These are phyloP conservation scores for Slavum lentiscoides DNA, from an alignment of 2,888 invertebrate genomes.

Conservation along the genomic window DNA sequence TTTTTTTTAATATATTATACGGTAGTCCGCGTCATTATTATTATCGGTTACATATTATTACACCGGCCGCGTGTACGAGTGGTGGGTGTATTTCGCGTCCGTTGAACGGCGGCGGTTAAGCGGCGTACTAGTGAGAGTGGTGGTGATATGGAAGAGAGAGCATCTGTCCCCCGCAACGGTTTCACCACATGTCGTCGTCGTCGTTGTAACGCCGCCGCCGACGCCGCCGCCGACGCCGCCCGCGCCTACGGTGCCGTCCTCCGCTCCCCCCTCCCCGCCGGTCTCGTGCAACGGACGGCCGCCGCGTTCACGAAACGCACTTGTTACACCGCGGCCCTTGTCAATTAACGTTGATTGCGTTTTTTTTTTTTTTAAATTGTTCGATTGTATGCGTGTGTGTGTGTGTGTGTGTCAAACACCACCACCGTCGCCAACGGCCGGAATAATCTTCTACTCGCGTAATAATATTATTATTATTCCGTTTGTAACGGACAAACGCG, in stretches of 20 bases:
- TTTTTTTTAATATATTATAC: not conserved
- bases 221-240: not conserved
- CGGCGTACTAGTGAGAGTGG: not conserved
- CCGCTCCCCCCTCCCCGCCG: slow-evolving; percentile 1
- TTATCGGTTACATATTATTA: slow-evolving; percentile 12
- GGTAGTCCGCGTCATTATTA: slow-evolving; percentile 9
- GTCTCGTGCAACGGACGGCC: too few species aligned
- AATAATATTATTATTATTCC: not conserved
- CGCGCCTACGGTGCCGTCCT: not conserved
- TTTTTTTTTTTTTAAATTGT: slow-evolving; percentile 44
- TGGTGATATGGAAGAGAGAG: slow-evolving; percentile 7
- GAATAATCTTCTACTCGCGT: slow-evolving; percentile 21
- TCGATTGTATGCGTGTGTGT: not conserved
- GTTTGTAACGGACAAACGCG: slow-evolving; percentile 23
- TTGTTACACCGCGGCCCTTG: slow-evolving; percentile 48
- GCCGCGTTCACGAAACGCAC: slow-evolving; percentile 37
- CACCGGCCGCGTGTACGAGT: not conserved
- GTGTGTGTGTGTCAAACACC: slow-evolving; percentile 43
- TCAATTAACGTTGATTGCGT: slow-evolving; percentile 52
- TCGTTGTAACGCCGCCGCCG: not conserved
- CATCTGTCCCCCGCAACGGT: slow-evolving; percentile 53
- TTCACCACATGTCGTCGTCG: slow-evolving; percentile 46
- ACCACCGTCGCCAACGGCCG: not conserved
- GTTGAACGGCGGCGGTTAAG: slow-evolving; percentile 18
- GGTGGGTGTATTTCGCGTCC: slow-evolving; percentile 53